Evolutionary conservation across 2,113 vertebrate species (phyloP).

Genomic region (Sylvietta virens): DNA sequence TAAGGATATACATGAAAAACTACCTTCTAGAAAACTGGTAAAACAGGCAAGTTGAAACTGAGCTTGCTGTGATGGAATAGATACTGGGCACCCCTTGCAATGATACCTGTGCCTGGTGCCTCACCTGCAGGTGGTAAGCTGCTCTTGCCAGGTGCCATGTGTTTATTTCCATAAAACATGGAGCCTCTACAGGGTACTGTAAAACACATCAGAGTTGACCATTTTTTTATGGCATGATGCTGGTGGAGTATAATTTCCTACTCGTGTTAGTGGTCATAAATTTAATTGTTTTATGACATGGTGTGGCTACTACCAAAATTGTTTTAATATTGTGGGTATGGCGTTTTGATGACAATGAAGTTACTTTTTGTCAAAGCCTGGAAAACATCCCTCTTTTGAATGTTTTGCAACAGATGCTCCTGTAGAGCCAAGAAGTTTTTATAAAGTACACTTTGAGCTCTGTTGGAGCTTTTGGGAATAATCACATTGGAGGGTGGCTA

Average conservation of each 20-base stretch:
- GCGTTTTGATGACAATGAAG: neutral
- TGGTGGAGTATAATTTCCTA: neutral
- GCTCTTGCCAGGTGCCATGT: neutral
- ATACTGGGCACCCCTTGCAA: neutral
- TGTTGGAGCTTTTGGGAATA: neutral
- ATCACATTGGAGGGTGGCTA: neutral
- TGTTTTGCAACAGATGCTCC: neutral
- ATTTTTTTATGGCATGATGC: neutral
- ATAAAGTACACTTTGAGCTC: neutral
- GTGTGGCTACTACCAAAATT: neutral
- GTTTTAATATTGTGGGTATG: neutral
- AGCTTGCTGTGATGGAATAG: neutral
- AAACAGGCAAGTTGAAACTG: neutral
- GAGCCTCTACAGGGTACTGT: neutral
- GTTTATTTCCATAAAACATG: fast-evolving
- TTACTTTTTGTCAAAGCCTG: neutral
- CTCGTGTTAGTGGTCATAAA: neutral
- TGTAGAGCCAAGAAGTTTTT: neutral
- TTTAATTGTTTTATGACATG: neutral
- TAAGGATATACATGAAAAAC: neutral
- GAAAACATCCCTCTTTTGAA: neutral
- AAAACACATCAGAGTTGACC: neutral
- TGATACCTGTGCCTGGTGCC: neutral
- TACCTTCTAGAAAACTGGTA: neutral
- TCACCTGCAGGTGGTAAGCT: neutral